These are phyloP conservation scores for Melospiza georgiana DNA, from an alignment of 2,113 vertebrate genomes.

Conservation along the genomic window DNA sequence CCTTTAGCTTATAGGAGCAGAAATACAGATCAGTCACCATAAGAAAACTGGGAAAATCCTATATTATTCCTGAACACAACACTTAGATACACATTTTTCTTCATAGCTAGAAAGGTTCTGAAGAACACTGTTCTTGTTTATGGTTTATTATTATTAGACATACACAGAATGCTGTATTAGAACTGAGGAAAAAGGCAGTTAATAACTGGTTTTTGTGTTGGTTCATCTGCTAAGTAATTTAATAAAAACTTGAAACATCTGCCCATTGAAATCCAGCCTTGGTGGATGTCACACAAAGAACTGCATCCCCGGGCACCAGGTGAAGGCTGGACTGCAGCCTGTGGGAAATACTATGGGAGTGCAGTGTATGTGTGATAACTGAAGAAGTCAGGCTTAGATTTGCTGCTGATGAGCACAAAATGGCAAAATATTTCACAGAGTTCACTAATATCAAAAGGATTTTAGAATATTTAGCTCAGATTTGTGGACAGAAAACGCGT, in stretches of 20 bases:
- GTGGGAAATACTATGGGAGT: not conserved
- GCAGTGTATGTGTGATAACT: not conserved
- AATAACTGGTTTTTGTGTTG: not conserved
- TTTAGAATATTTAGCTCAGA: not conserved
- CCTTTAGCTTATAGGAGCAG: not conserved
- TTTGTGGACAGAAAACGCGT: not conserved
- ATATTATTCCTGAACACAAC: not conserved
- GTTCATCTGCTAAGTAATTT: not conserved
- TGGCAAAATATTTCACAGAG: not conserved
- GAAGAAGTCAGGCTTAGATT: not conserved
- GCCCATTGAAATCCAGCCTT: not conserved
- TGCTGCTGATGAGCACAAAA: not conserved
- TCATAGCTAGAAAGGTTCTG: not conserved
- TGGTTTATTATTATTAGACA: not conserved
- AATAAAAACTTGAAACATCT: not conserved
- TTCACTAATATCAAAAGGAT: not conserved
- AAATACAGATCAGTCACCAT: not conserved
- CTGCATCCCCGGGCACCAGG: rapidly evolving
- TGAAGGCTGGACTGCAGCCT: not conserved
- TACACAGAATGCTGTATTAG: not conserved
- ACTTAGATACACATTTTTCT: not conserved
- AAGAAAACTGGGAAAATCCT: not conserved
- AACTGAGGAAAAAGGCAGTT: not conserved
- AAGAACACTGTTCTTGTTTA: not conserved
- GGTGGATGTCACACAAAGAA: not conserved